Base-by-base conservation (phyloP, 2,113 vertebrate genomes). In the Poeciliopsis retropinna region DNA sequence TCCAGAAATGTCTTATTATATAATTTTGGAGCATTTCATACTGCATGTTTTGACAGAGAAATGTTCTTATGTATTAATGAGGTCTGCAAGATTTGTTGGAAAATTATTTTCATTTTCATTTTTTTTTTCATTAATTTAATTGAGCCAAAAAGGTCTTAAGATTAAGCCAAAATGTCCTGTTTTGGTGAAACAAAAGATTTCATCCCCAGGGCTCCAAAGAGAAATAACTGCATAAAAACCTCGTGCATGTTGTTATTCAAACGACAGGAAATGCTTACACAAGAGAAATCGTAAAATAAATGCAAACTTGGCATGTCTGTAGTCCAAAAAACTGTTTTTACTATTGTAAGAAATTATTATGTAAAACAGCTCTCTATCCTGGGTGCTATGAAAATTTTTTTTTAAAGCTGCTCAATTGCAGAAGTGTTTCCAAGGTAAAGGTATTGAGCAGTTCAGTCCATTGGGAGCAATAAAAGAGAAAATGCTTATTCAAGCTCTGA, bases 11-110 rank as follows among this genome's bases (percentile, higher is more conserved):
- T 66, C 61, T 78, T 70, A 28, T 61, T 32, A 44, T 10, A 10
- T 69, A n/a, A 69, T 85, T 75, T 75, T 29, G 15, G 70, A 57
- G 37, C 68, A 5, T 47, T 75, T 79, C 41, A 61, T 34, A n/a
- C 64, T 72, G 67, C n/a, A 30, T 65, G 25, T 66, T 61, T 44
- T 73, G 29, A 57, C 7, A 25, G 41, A 64, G 8, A 17, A 47
- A 47, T 47, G 44, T 47, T 47, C 5, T 15, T 47, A 5, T 47
- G 15, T 47, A 19, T 47, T 47, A 47, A 47, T 5, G 44, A 47
- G 15, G 15, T 47, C 44, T 15, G 44, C 44, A 19, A 47, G 44
- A 4, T 47, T 47, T 47, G 44, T 14, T 47, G 14, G 41, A 17
- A 0, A 17, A 17, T 47, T 44, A 0, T 1, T 44, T 47, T 47